Conservation (phyloP, 2,797 vertebrate genomes). For the Hypotaenidia philippensis region DNA sequence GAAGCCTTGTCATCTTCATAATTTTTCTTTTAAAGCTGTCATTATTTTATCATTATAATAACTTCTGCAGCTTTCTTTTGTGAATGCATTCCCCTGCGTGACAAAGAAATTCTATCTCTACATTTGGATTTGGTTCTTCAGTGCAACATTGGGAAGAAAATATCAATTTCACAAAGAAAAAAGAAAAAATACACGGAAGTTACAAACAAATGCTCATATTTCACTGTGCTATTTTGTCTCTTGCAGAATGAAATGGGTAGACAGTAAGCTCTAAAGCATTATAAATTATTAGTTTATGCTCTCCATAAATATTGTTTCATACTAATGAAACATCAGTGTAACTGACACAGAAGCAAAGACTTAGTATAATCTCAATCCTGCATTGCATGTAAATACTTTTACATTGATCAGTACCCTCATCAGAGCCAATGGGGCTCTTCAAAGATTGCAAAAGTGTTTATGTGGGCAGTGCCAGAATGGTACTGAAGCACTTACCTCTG, state of each 20-base stretch:
- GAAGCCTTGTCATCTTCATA: conserved; percentile 57
- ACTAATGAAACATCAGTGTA: background rate
- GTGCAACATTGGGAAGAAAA: conserved; percentile 6
- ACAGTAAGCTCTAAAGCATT: conserved; percentile 7
- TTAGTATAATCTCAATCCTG: background rate
- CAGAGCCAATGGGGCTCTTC: background rate
- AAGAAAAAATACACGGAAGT: background rate
- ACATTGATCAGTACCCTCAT: background rate
- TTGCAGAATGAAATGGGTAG: background rate
- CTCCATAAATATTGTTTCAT: conserved; percentile 4
- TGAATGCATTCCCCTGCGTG: background rate
- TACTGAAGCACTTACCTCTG: background rate
- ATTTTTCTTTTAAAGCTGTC: conserved; percentile 62
- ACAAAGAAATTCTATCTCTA: conserved; percentile 41
- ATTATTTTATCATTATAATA: conserved; percentile 71
- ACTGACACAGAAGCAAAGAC: background rate
- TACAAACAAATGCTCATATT: conserved; percentile 15
- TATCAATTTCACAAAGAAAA: background rate
- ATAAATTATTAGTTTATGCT: conserved; percentile 35
- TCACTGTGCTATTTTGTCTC: background rate
- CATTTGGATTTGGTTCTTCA: conserved; percentile 11
- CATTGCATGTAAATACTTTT: background rate
- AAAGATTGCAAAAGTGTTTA: background rate
- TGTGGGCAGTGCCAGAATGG: background rate
- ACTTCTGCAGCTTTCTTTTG: conserved; percentile 46